Evolutionary conservation across 2,888 invertebrate genomes (phyloP).

Genomic region (Perdita meconis): DNA sequence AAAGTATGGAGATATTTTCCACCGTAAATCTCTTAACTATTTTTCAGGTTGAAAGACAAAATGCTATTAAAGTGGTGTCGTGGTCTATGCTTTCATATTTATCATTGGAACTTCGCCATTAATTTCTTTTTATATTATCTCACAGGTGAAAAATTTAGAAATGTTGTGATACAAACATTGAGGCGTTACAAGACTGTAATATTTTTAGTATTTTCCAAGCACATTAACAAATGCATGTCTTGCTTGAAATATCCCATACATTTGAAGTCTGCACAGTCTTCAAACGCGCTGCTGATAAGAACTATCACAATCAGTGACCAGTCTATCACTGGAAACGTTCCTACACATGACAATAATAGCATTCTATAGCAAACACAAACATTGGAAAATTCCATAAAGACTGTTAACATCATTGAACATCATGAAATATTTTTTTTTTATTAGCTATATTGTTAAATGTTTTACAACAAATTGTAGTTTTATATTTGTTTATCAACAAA

Average conservation of each 20-base stretch:
- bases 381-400: conserved; percentile 28
- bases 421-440: conserved; percentile 24
- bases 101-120: conserved; percentile 82
- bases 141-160: conserved; percentile 80
- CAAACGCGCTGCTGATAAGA: conserved; percentile 68
- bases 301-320: conserved; percentile 68
- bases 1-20: neutral
- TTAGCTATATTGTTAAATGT: conserved; percentile 14
- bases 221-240: conserved; percentile 56
- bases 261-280: conserved; percentile 55
- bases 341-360: conserved; percentile 41
- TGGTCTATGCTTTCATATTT: conserved; percentile 81
- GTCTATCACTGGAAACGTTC: conserved; percentile 46
- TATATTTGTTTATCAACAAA: neutral
- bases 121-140: conserved; percentile 83
- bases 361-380: conserved; percentile 20
- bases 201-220: conserved; percentile 47
- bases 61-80: conserved; percentile 81
- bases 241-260: conserved; percentile 66
- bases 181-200: conserved; percentile 56
- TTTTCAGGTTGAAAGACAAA: conserved; percentile 79
- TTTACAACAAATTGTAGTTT: conserved; percentile 12
- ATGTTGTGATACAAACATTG: conserved; percentile 68
- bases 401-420: conserved; percentile 44
- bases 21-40: conserved; percentile 8